These are phyloP conservation scores for Trissolcus brochymenae DNA, from an alignment of 2,888 invertebrate species.

Conservation along the genomic window DNA sequence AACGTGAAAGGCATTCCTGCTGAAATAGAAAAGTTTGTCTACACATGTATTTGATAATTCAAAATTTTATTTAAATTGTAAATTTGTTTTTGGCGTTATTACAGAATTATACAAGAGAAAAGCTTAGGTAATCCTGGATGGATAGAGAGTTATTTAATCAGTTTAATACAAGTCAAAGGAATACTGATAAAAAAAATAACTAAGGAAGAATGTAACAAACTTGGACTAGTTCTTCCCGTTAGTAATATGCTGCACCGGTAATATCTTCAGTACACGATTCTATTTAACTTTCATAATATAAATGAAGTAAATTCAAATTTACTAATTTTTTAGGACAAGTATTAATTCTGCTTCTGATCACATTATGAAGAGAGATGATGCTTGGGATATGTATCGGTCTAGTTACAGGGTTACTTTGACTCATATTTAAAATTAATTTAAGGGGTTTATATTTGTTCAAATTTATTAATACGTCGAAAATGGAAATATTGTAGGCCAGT, in stretches of 20 bases:
- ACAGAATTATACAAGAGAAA: conserved; percentile 79
- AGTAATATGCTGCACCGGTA: conserved; percentile 65
- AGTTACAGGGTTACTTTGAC: conserved; percentile 77
- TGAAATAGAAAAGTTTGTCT: conserved; percentile 80
- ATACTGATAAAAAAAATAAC: conserved; percentile 76
- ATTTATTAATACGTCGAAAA: too few relatives aligned
- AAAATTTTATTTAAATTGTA: too few relatives aligned
- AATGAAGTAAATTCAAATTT: neutral
- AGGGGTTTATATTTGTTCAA: too few relatives aligned
- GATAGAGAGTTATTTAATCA: conserved; percentile 82
- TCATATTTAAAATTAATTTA: too few relatives aligned
- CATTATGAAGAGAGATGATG: conserved; percentile 61
- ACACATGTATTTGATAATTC: neutral
- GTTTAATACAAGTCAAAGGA: conserved; percentile 79
- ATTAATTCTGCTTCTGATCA: neutral
- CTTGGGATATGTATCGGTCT: conserved; percentile 77
- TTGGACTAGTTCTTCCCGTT: conserved; percentile 69
- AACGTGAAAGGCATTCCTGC: conserved; percentile 81
- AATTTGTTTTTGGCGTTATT: too few relatives aligned
- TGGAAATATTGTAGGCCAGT: too few relatives aligned
- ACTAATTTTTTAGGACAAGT: conserved; percentile 8
- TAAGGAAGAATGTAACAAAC: conserved; percentile 62
- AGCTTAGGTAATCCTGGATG: conserved; percentile 82
- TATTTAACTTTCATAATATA: conserved; percentile 7
- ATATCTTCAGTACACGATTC: neutral